Conservation (phyloP, 2,797 vertebrate species). For the Chelidonichthys spinosus region DNA sequence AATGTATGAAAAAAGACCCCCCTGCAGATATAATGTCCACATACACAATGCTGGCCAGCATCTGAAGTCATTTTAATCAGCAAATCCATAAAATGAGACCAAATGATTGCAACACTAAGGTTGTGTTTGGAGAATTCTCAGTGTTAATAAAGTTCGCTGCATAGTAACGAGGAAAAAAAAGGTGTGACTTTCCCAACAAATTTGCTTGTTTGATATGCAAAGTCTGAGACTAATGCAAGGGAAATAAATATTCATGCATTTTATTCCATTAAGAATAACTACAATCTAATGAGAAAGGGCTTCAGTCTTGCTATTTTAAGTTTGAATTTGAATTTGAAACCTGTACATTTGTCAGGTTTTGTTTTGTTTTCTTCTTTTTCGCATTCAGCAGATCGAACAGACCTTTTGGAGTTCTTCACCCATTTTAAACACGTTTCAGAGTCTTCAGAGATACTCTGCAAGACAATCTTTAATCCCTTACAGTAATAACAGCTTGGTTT, state of each 20-base stretch:
- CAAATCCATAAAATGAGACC: constrained; percentile 21
- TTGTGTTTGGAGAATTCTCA: constrained; percentile 6
- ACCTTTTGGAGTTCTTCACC: constrained; percentile 2
- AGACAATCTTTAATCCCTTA: constrained; percentile 44
- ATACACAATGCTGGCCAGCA: constrained; percentile 2
- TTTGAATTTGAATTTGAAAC: neutral
- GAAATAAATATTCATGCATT: constrained; percentile 1
- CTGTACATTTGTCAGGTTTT: neutral
- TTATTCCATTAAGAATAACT: constrained; percentile 7
- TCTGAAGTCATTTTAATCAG: constrained; percentile 26
- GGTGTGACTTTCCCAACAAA: neutral
- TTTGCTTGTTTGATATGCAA: constrained; percentile 5
- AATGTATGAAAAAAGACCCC: constrained; percentile 44
- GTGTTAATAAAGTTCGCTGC: neutral
- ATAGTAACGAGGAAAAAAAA: neutral
- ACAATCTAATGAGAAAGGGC: neutral
- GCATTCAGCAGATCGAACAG: neutral
- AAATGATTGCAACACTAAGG: neutral
- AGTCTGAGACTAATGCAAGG: neutral
- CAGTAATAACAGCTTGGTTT: constrained; percentile 38
- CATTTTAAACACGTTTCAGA: constrained; percentile 15
- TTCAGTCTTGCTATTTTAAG: neutral
- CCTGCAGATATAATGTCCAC: constrained; percentile 30
- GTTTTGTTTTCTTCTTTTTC: neutral
- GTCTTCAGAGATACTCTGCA: constrained; percentile 24